A percentile compares a stretch with the other conserved stretches of the same genome.
phyloP scores from a whole-genome alignment of 2,113 vertebrate species.

The Strix aluco region DNA sequence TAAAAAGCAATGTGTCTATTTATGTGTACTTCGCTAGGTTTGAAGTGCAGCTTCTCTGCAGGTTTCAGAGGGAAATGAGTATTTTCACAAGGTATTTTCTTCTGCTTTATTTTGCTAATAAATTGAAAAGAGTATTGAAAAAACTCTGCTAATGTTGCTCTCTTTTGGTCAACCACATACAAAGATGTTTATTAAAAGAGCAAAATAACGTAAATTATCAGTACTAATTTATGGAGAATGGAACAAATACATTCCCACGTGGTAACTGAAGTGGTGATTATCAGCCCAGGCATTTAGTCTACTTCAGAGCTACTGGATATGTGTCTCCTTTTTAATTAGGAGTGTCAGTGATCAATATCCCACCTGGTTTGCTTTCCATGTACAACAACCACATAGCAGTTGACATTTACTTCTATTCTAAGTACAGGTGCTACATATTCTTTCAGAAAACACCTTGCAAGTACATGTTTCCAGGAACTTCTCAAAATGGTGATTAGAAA shows the following conservation, averaged over 20 bases:
- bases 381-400: neutral
- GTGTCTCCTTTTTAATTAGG: neutral
- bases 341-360: neutral
- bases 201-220: accelerated
- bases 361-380: neutral
- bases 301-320: neutral
- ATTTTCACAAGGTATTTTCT: neutral
- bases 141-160: neutral
- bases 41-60: neutral
- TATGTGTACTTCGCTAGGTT: neutral
- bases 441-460: neutral
- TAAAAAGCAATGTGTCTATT: neutral
- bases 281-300: neutral
- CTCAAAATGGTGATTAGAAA: neutral
- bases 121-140: neutral
- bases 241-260: neutral
- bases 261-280: neutral
- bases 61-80: neutral
- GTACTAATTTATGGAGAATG: neutral
- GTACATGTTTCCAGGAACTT: neutral
- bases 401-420: neutral
- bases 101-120: neutral
- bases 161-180: neutral
- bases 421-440: neutral
- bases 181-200: neutral